Base-by-base conservation (phyloP, 2,797 vertebrate species). In the Trachurus trachurus region DNA sequence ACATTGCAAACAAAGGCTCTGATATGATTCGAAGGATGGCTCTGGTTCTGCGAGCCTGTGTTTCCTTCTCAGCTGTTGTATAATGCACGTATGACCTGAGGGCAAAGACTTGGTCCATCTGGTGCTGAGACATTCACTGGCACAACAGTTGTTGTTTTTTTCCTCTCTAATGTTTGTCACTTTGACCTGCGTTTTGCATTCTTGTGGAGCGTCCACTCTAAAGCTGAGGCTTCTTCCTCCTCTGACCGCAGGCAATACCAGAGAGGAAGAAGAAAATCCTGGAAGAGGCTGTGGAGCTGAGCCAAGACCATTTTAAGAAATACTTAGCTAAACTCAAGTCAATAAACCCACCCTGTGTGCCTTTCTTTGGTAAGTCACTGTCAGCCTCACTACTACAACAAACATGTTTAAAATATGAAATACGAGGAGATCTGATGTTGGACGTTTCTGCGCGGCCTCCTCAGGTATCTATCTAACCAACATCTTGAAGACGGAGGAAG, bases 241-340 rank as follows among this genome's bases (percentile, higher is more conserved):
- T 69, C 40, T 2, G 0, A 26, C 17, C 40, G 10, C 80, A 96
- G 96, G 94, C 90, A 37, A 92, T 96, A 72, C 93, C 94, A 12
- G 98, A 99, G 89, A 96, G 98, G 73, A 99, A 98, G 74, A 97
- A 92, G 91, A 97, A 74, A 93, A 96, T 98, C 89, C 93, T 99
- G 90, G 98, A 99, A 85, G 98, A 99, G 82, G 98, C 98, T 0
- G 96, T 98, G 85, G 98, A 99, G 73, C 94, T 99, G 84, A 99
- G 98, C 93, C 96, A 99, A 93, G 98, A 99, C 95, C 98, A 99
- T 92, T 99, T 99, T 90, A 99, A 99, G 93, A 99, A 99, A 87
- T 99, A 99, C 79, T 94, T 99, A 83, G 96, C 96, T 72, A 99
- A 98, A 93, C 97, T 99, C 42, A 99, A 99, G 92, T 99, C 98